Base-by-base conservation (phyloP, 2,888 invertebrate genomes). In the Baronia brevicornis region DNA sequence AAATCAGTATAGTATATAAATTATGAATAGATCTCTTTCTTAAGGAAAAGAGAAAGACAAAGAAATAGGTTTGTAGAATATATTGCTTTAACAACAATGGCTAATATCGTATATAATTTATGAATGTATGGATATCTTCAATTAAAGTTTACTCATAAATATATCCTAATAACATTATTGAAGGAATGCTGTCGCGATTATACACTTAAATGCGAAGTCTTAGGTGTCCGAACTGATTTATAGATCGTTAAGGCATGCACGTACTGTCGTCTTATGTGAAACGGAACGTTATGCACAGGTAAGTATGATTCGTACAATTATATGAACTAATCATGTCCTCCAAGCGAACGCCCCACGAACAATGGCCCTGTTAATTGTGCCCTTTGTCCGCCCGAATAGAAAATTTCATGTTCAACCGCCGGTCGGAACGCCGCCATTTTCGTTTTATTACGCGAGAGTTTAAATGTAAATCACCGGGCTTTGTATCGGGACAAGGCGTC, bases 311-410 rank as follows among this genome's bases (percentile, higher is more conserved):
- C 75, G 74, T 78, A 70, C 74, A 75, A 73, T 79, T 64, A 66
- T 72, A 75, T 72, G 74, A 74, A 77, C 63, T 77, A 77, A 80
- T 77, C 71, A 69, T 48, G 57, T 43, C 54, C 55, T 46, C 42
- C 36, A 53, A 43, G 48, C 48, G 49, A 41, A 47, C 52, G 61
- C 60, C 58, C 55, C 51, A 41, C 68, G 74, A 71, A 80, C 80
- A 82, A 80, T 74, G 61, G 56, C 39, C 21, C 46, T 63, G 74
- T 73, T 80, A 80, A 82, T 82, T 68, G 70, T 59, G 66, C 74
- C 77, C 68, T 80, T 82, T 82, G 82, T 80, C 65, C 71, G 60
- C 47, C 50, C 65, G 65, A 72, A 79, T 79, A 80, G 80, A 79
- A 77, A 77, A 79, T 78, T 75, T 70, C 72, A 77, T 78, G 77